Conservation (phyloP, 2,888 invertebrate genomes). For the Tetragonisca angustula region DNA sequence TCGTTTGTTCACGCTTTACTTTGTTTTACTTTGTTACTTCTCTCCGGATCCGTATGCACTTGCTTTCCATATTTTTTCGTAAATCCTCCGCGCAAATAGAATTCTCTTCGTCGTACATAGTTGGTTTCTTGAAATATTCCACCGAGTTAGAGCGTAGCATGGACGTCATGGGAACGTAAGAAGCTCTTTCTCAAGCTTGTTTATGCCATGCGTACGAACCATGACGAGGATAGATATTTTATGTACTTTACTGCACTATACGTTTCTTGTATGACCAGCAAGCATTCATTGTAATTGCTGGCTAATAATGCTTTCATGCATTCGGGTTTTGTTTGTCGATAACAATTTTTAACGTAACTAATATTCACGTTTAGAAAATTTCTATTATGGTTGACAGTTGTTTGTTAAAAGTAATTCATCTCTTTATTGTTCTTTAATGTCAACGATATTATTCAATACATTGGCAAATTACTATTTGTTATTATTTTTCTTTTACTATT, state of each 20-base stretch:
- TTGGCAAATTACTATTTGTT: not conserved
- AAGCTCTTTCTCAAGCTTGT: slow-evolving; percentile 20
- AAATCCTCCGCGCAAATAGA: not conserved
- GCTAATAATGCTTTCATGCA: no score
- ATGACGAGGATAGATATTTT: slow-evolving; percentile 14
- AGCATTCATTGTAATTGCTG: not conserved
- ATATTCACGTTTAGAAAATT: not conserved
- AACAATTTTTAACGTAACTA: not conserved
- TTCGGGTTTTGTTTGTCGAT: not conserved
- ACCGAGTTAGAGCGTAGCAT: no score
- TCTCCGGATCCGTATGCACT: not conserved
- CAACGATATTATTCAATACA: not conserved
- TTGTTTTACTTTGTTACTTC: not conserved
- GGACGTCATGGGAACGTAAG: not conserved
- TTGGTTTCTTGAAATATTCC: not conserved
- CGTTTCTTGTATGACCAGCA: not conserved
- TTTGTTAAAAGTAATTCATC: not conserved
- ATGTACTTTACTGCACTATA: not conserved
- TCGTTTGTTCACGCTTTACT: not conserved
- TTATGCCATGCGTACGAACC: slow-evolving; percentile 13
- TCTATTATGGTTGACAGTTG: not conserved
- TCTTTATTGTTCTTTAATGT: not conserved
- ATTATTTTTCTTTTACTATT: not conserved
- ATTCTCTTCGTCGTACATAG: no score
- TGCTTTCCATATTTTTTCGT: not conserved